Conservation (phyloP, 2,888 invertebrate species). For the Elysia crispata region DNA sequence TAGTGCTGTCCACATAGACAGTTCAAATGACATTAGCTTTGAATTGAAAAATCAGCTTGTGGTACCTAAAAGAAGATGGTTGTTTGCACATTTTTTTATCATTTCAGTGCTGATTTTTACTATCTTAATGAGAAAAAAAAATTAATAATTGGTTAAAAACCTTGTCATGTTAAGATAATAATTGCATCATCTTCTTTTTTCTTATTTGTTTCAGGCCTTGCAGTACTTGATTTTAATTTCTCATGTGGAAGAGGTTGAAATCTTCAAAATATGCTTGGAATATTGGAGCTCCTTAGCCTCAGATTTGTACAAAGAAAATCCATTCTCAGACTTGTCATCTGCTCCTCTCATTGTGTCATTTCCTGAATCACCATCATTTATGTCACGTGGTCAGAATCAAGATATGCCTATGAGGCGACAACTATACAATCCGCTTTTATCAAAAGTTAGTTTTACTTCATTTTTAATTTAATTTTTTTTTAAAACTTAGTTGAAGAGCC, state of each 20-base stretch:
- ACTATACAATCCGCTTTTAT: conserved; percentile 77
- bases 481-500: too few species aligned
- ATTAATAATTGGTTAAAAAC: too few species aligned
- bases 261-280: conserved; percentile 99
- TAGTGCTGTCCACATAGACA: too few species aligned
- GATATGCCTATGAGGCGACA: conserved; percentile 75
- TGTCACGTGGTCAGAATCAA: conserved; percentile 63
- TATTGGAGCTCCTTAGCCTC: conserved; percentile 97
- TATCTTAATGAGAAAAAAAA: too few species aligned
- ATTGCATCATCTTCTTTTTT: too few species aligned
- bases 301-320: conserved; percentile 93
- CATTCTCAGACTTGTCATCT: conserved; percentile 81
- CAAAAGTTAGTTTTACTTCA: conserved; percentile 70
- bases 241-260: conserved; percentile 99
- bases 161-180: too few species aligned
- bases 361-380: conserved; percentile 17
- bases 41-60: too few species aligned
- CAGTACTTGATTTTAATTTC: conserved; percentile 82
- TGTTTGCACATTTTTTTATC: too few species aligned
- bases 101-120: too few species aligned
- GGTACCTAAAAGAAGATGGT: too few species aligned
- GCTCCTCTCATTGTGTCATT: conserved; percentile 71
- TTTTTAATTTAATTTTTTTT: too few species aligned
- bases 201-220: conserved; percentile 67
- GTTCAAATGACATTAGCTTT: too few species aligned